These are phyloP conservation scores for Andrena praecox DNA, from an alignment of 2,888 invertebrate genomes.

Conservation along the genomic window DNA sequence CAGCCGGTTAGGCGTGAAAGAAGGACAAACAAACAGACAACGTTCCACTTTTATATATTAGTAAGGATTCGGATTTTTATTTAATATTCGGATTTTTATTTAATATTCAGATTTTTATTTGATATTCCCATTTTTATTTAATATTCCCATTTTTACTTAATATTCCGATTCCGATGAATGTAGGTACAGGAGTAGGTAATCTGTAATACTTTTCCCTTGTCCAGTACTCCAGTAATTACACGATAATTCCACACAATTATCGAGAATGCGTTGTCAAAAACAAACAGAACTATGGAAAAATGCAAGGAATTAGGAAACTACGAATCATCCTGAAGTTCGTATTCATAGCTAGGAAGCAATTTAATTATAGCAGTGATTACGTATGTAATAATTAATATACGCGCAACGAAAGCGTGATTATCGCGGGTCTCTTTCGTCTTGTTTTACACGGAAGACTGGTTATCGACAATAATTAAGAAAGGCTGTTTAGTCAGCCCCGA, in stretches of 20 bases:
- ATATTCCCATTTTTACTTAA: no score
- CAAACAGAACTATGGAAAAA: neutral
- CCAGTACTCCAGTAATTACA: conserved; percentile 17
- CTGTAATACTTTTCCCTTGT: neutral
- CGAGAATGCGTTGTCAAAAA: neutral
- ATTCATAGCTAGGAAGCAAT: neutral
- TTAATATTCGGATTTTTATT: no score
- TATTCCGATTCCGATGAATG: no score
- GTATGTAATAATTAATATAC: conserved; percentile 27
- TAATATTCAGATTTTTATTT: no score
- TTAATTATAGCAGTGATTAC: conserved; percentile 5
- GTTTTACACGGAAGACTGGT: neutral
- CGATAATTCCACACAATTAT: conserved; percentile 22
- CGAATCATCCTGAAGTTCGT: conserved; percentile 15
- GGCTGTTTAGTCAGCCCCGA: conserved; percentile 7
- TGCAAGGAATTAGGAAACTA: conserved; percentile 1
- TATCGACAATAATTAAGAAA: conserved; percentile 24
- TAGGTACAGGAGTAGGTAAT: neutral
- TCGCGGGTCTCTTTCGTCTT: neutral
- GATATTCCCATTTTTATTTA: no score
- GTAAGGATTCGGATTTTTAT: no score
- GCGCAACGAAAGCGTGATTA: neutral
- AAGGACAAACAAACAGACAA: no score
- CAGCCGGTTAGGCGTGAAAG: no score
- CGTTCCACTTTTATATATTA: no score